Evolutionary conservation across 2,113 vertebrate species (phyloP).

Genomic region (Embiotoca jacksoni): DNA sequence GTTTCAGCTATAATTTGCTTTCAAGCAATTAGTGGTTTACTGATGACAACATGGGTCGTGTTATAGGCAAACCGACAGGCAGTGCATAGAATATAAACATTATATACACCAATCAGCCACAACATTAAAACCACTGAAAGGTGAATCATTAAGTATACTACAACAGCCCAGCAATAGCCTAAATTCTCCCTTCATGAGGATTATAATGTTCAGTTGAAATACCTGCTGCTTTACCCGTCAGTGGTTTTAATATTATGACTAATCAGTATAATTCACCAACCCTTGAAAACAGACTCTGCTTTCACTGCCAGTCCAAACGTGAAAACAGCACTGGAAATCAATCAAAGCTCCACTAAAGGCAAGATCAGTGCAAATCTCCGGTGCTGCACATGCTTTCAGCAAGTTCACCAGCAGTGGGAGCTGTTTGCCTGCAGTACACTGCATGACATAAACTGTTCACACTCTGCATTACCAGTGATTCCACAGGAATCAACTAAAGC

Average conservation of each 20-base stretch:
- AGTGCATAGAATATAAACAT: background rate
- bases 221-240: too few relatives aligned
- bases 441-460: constrained; percentile 18
- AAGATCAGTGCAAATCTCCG: background rate
- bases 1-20: background rate
- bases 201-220: too few relatives aligned
- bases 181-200: too few relatives aligned
- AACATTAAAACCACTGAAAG: too few relatives aligned
- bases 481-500: constrained; percentile 35
- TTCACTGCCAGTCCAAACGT: background rate
- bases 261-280: background rate
- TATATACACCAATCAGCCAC: too few relatives aligned
- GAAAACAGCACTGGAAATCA: constrained; percentile 1
- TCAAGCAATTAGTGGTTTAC: background rate
- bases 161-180: too few relatives aligned
- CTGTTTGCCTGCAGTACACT: constrained; percentile 57
- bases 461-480: constrained; percentile 50
- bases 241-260: too few relatives aligned
- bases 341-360: constrained; percentile 6
- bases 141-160: too few relatives aligned
- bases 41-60: background rate
- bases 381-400: background rate
- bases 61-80: background rate
- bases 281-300: background rate
- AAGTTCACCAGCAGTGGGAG: constrained; percentile 73